Base-by-base conservation (phyloP, 2,888 invertebrate species). In the Neocrepidodera transversa region DNA sequence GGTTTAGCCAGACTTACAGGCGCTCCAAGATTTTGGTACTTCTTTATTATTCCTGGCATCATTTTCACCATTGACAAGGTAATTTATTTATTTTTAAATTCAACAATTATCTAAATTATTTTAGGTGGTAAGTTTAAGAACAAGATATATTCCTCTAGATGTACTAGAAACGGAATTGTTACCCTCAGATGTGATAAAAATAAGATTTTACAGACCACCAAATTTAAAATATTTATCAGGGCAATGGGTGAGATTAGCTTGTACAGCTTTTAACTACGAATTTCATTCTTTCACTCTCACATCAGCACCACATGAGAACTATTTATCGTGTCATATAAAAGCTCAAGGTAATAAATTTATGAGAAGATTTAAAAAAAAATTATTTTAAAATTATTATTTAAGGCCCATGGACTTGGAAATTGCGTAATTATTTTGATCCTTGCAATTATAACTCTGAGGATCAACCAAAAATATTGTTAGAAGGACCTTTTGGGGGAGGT, bases 321-420 rank as follows among this genome's bases (percentile, higher is more conserved):
- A 89, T 78, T 83, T 97, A 8, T 95, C 95, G 2, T 93, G 96
- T 72, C 97, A 97, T 76, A 97, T 97, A 67, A 97, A 97, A 76
- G 89, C 89, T 0, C 88, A 89, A 74, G 90, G 78, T 78, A 65
- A 66, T 59, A 16, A 30, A 50, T 14, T 23, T 28, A 11, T 36
- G 14, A 1, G 6, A 35, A 2, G 2, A 11, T 14, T 14, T 20
- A 11, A 26, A 47, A 20, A 20, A 7, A 1, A 18, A 3, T 8
- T 20, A 18, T 42, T n/a, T 10, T 17, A 16, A 42, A 42, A 18
- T 28, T 10, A 13, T 28, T 26, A 4, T 57, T 71, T n/a, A 52
- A 75, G 89, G 97, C 0, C 96, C 96, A 0, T 97, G 96, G 96
- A 97, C 97, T 0, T 97, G 96, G 96, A 96, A 97, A 71, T 81